Base-by-base conservation (phyloP, 2,888 invertebrate genomes). In the Habrosyne pyritoides region DNA sequence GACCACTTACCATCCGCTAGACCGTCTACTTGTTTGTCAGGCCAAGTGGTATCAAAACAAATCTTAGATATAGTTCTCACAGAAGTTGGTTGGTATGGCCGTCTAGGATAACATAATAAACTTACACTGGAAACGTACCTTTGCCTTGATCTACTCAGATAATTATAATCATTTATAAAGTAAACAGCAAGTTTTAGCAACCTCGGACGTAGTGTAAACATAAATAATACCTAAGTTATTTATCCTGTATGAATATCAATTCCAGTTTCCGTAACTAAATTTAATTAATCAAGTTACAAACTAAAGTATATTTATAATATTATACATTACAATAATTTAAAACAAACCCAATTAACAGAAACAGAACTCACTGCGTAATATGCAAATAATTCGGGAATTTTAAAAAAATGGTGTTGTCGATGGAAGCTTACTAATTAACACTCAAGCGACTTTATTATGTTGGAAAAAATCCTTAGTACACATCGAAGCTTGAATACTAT, bases 301-400 rank as follows among this genome's bases (percentile, higher is more conserved):
- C 47, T 65, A 52, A 58, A 14, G 21, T 52, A 53, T 28, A 69
- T 69, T 69, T 61, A 50, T n/a, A n/a, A n/a, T n/a, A n/a, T n/a
- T n/a, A n/a, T n/a, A n/a, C 64, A 69, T 67, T 56, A 69, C 67
- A 70, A 69, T 65, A 61, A 63, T 55, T 52, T 56, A 55, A 47
- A 47, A 51, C 52, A 60, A 69, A 67, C 56, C 59, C 65, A 67
- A 67, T 69, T 69, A 65, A 55, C 54, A 52, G 49, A 48, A 48
- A 36, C 36, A 14, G 0, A n/a, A 36, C 36, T 36, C 24, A 24
- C 24, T 24, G 24, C 4, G 24, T 14, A 14, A 14, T 10, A 2
- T 36, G 14, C 12, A 14, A 36, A 36, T 14, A 3, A 36, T 24
- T 24, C 7, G 24, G 24, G 24, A 24, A 24, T 5, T 24, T 3